Evolutionary conservation across 2,113 vertebrate species (phyloP), one percentile per base, ranked within the genome.

Genomic region (Budorcas taxicolor): DNA sequence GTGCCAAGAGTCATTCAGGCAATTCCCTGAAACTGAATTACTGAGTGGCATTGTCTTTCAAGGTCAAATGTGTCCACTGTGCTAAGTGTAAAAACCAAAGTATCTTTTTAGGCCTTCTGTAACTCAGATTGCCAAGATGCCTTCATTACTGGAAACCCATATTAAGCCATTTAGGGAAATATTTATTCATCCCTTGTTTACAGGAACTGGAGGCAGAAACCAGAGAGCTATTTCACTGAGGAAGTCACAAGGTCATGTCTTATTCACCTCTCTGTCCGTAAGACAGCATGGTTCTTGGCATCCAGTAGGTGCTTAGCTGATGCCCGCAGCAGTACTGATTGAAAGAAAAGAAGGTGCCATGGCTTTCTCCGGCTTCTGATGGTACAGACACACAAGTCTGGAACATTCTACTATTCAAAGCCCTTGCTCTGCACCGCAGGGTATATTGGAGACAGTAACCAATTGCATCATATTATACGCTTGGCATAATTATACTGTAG

Each of bases 401-500:
- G 83, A 87, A 52, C 58, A 13, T 25, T 97, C 45, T 95, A 36
- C 45, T 43, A 50, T 80, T 82, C 81, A 78, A 67, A 95, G 84
- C 36, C 84, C 92, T 76, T 52, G 45, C 84, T 25, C 52, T 81
- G 62, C 15, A 45, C 97, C 86, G 27, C 17, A 8, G 95, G 95
- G 92, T 88, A 83, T 86, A 95, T 47, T 90, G 94, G 97, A 98
- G 95, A 94, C 96, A 84, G 97, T 21, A 80, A 33, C 71, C 4
- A 45, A 96, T 85, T 94, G 93, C 96, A 97, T 95, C 95, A 90
- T 90, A 84, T 87, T 95, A 87, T 92, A 78, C 25, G 81, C 82
- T 90, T 87, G 71, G 95, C 84, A 55, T 97, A 97, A 98, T 98
- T 97, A 97, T 81, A 97, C 85, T 82, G n/a, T n/a, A 67, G 87